A percentile compares a stretch with the other conserved stretches of the same genome.
Conservation (phyloP, 2,888 invertebrate species). For the Drosophila percnosoma region DNA sequence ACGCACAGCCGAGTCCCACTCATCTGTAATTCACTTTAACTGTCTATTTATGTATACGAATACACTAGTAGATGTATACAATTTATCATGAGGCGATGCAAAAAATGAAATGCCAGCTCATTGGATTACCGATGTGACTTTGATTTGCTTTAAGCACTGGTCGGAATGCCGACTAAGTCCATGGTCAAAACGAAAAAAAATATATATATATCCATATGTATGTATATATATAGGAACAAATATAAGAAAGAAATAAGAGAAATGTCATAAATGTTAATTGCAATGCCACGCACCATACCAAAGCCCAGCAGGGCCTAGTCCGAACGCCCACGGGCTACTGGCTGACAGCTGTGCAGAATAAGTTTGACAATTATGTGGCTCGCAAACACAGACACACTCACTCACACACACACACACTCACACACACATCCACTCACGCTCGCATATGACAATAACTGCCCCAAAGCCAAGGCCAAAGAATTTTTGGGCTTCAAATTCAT, state of each 20-base stretch:
- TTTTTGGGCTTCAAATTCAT: conserved; percentile 78
- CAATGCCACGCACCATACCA: conserved; percentile 50
- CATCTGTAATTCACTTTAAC: conserved; percentile 79
- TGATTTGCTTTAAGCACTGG: conserved; percentile 62
- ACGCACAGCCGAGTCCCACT: conserved; percentile 45
- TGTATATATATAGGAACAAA: not conserved
- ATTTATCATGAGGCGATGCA: conserved; percentile 63
- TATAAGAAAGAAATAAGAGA: conserved; percentile 20
- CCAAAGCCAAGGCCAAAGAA: conserved; percentile 57
- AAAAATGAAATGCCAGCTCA: conserved; percentile 70
- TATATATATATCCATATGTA: not conserved
- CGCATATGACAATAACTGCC: conserved; percentile 59
- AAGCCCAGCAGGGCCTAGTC: conserved; percentile 16
- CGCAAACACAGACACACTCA: conserved; percentile 16
- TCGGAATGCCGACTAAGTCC: conserved; percentile 16
- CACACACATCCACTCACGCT: conserved; percentile 1
- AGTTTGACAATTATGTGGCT: conserved; percentile 73
- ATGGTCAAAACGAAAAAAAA: not conserved
- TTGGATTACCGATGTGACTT: conserved; percentile 73
- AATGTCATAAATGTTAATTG: conserved; percentile 79
- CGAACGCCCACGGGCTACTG: conserved; percentile 30
- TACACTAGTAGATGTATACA: conserved; percentile 26
- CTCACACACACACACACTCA: conserved; percentile 11
- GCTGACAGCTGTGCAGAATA: conserved; percentile 69
- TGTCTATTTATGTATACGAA: conserved; percentile 51